Evolutionary conservation across 2,888 invertebrate genomes (phyloP), one percentile per base, ranked within the genome.

Genomic region (Melanostoma scalare): DNA sequence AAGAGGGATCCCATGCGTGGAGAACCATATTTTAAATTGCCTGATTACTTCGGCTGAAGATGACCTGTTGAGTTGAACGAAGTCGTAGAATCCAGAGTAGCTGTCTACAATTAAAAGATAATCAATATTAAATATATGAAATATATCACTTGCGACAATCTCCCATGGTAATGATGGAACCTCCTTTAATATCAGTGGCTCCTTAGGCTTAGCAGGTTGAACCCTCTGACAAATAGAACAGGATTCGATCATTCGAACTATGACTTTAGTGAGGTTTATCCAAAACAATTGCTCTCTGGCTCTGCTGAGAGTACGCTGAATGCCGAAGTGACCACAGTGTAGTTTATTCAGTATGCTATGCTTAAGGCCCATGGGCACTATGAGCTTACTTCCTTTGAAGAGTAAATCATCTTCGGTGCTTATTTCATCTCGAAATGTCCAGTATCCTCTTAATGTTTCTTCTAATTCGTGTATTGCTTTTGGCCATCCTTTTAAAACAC

Each of bases 371-470:
- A 4, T 38, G 3, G 38, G 6, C 55, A 85, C 56, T 20, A 77
- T 46, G 2, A 65, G 52, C 53, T 81, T 85, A 6, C 73, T 74
- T 10, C 74, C 71, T 72, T 78, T 85, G 48, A 71, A 68, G 31
- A 78, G 40, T 31, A 74, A 63, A 9, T 65, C 71, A 35, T 74
- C 44, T 33, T 73, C 56, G 8, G 68, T 42, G 20, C 69, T 69
- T 20, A 85, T 65, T 58, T 80, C 74, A 60, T 73, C 80, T 10
- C 76, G 68, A 63, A 80, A 85, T 56, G 71, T 85, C 65, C 76
- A 85, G 60, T 80, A 85, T 48, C 46, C 30, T 35, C 55, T 71
- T 67, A 78, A 61, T 42, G 35, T 53, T 60, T 46, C 42, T 52
- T 65, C 55, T 61, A 63, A 50, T 42, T 79, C 69, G 30, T 48